Base-by-base conservation (phyloP, 1,140 invertebrate genomes). In the Batillaria attramentaria region DNA sequence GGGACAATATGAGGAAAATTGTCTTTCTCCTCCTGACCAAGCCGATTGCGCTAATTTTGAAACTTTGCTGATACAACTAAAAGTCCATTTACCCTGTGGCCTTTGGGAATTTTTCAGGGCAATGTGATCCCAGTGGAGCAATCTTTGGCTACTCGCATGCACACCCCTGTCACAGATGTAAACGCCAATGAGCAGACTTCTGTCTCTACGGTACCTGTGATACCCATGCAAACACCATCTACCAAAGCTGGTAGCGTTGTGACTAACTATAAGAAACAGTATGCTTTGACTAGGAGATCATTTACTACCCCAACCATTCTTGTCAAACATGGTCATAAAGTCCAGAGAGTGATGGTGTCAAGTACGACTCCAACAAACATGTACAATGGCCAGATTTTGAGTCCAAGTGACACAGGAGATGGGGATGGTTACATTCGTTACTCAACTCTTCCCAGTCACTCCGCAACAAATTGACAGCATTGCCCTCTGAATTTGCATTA, bases 321-420 rank as follows among this genome's bases (percentile, higher is more conserved):
- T 76, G 85, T 87, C 46, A 87, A 87, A 77, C 86, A 87, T 83
- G 85, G 86, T 46, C 83, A 86, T 75, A 87, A 87, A 83, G 83
- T 87, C 60, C 86, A 87, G 60, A 72, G 85, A 76, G 77, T 87
- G 5, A 87, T 87, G 85, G 81, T 87, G 70, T 82, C 85, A 37
- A 76, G 77, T 31, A 77, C 77, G 24, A 79, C 80, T 39, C 80
- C 83, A 69, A 54, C 78, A 5, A 81, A 73, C 20, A 72, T 81
- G 76, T 84, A 84, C 60, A 79, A 80, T 62, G 81, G 81, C 8
- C 80, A 81, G 42, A 74, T 81, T 62, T 60, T 81, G 24, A 81
- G 72, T 72, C 77, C 80, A n/a, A 79, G 80, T 75, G 80, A 81
- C 54, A 81, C 72, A 18, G 80, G 80, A 76, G 80, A 81, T 79